Evolutionary conservation across 2,888 invertebrate genomes (phyloP), one percentile per base, ranked within the genome.

Genomic region (Eupithecia subumbrata): DNA sequence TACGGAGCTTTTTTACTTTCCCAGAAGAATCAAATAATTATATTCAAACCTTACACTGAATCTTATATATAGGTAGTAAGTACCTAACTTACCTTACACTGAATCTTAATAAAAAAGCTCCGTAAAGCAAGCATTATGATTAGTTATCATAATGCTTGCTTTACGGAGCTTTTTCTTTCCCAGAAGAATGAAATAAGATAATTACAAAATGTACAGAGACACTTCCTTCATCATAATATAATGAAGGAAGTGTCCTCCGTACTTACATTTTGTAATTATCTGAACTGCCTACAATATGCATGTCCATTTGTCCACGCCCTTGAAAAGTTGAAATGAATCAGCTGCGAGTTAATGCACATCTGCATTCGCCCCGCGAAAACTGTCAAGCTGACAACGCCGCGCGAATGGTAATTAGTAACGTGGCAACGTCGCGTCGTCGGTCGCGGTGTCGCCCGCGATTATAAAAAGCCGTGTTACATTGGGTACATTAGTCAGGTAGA

Each of bases 401-500:
- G 60, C 45, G 45, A 72, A 69, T 75, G 43, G 22, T 74, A 73
- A 72, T 76, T 72, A 76, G 72, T 72, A 76, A 66, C 37, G 22
- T 25, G 60, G 60, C 60, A 60, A 60, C 60, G 60, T 60, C 60
- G 60, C 73, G 60, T 67, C 77, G 76, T 75, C 76, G 73, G 60
- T 67, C 77, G 76, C 76, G 78, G 73, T 64, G 69, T 74, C 72
- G 77, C 70, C 52, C 66, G 70, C 69, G 60, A 52, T 43, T 45
- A 43, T 70, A 66, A 73, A 73, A 72, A 63, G 48, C 18, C 69
- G 66, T 64, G 45, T 45, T 34, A 60, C 64, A 40, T 71, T 45
- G 12, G 78, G 73, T 22, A 66, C 66, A 30, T 71, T 64, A 18
- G 78, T 74, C 86, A 87, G 87, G 86, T 86, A 87, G 84, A 60